These are phyloP conservation scores for Globodera ellingtonae DNA, from an alignment of 1,140 invertebrate species.

Conservation along the genomic window DNA sequence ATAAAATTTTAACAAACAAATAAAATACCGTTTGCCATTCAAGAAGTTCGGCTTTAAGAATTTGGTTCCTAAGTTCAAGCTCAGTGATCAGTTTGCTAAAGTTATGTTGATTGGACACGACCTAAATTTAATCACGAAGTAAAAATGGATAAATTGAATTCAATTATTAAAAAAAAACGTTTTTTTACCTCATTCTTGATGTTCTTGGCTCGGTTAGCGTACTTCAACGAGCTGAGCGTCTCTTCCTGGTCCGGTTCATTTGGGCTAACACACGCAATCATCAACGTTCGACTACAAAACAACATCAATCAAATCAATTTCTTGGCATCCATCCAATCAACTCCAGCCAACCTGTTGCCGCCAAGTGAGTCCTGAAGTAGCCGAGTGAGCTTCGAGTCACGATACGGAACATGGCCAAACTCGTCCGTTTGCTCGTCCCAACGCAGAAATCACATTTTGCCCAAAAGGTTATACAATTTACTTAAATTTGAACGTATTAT, in stretches of 20 bases:
- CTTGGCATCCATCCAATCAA: not conserved
- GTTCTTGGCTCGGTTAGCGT: constrained; percentile 93
- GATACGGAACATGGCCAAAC: constrained; percentile 69
- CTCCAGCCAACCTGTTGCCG: constrained; percentile 72
- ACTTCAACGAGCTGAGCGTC: constrained; percentile 94
- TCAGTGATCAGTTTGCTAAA: constrained; percentile 78
- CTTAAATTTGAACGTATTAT: too few relatives aligned
- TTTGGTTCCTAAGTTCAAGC: constrained; percentile 82
- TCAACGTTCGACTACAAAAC: constrained; percentile 81
- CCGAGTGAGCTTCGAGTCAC: constrained; percentile 64
- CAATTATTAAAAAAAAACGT: constrained; percentile 70
- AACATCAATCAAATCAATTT: constrained; percentile 3
- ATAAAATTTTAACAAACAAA: too few relatives aligned
- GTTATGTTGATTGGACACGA: constrained; percentile 69
- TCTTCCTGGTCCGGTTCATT: constrained; percentile 98
- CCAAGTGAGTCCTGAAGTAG: constrained; percentile 63
- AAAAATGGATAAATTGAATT: constrained; percentile 69
- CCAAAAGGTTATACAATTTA: too few relatives aligned
- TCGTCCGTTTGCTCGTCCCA: constrained; percentile 67
- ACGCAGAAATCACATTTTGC: not conserved
- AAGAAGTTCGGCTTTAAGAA: constrained; percentile 82
- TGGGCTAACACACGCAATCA: constrained; percentile 70
- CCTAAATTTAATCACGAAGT: constrained; percentile 74
- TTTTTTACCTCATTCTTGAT: constrained; percentile 87
- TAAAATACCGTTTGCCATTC: constrained; percentile 82